Base-by-base conservation (phyloP, 2,888 invertebrate species). In the Dicycla oo region DNA sequence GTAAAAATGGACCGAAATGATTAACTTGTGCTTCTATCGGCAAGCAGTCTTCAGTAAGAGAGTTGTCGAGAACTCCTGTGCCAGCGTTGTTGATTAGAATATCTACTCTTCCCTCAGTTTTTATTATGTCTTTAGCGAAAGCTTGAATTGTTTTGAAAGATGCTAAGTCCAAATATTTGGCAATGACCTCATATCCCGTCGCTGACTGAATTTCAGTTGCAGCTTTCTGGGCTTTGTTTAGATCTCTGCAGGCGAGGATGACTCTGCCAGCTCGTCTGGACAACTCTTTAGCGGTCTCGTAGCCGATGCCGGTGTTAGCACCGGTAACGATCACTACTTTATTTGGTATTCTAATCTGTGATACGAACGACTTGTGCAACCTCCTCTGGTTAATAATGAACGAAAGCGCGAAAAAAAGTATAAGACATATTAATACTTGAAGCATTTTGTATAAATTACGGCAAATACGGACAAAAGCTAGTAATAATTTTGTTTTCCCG, bases 11-110 rank as follows among this genome's bases (percentile, higher is more conserved):
- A 0, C 98, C 98, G 91, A 98, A 98, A 89, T 99, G 97, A 91
- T 99, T 99, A 3, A 98, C 98, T 38, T 98, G 98, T 97, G 98
- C 98, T 26, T 98, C 98, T 84, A 97, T 92, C 86, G 99, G 98
- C 67, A 99, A 93, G 2, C 97, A 98, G 89, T 99, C 98, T 88
- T 97, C 97, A 34, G 98, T 98, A 73, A 97, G 96, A 43, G 96
- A 96, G 73, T 96, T 97, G 34, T 96, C 96, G 78, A 97, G 96
- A 2, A 96, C 96, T 78, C 97, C 97, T 0, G 97, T 97, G 5
- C 98, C 98, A 4, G 98, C 98, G 90, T 98, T 99, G 91, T 98
- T 98, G 72, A 99, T 97, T 20, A 99, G 93, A 18, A 98, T 97
- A 91, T 98, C 97, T 60, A 99, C 91, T 87, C 95, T 96, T 18